phyloP scores from a whole-genome alignment of 2,888 invertebrate genomes.

The Alsophila aescularia region DNA sequence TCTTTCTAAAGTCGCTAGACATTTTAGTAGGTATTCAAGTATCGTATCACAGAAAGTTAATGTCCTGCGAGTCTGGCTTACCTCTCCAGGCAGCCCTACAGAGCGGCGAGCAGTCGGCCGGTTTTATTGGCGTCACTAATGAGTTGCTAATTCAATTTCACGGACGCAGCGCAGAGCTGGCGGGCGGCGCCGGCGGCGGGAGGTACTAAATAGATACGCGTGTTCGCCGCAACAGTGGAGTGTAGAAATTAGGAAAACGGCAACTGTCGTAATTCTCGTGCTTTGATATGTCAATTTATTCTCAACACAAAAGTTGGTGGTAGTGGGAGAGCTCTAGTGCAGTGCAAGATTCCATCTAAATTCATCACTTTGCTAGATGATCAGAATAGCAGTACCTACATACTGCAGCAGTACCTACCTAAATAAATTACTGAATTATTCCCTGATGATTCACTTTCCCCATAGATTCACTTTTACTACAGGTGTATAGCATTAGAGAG shows the following conservation, averaged over 20 bases:
- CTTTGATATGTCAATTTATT: background rate
- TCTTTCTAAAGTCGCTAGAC: background rate
- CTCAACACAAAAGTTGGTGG: background rate
- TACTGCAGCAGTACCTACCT: no score
- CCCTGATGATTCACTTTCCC: no score
- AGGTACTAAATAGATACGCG: constrained; percentile 20
- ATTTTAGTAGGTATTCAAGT: background rate
- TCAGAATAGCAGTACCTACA: no score
- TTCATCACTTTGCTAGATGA: no score
- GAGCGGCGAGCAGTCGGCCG: constrained; percentile 56
- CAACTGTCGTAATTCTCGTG: background rate
- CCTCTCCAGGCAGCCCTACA: constrained; percentile 34
- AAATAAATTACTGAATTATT: no score
- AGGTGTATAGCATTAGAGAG: no score
- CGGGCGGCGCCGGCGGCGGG: constrained; percentile 40
- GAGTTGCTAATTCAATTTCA: constrained; percentile 85
- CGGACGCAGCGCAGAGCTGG: constrained; percentile 65
- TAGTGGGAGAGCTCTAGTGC: background rate
- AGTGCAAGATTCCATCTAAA: no score
- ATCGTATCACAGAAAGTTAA: no score
- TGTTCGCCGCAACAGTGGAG: constrained; percentile 7
- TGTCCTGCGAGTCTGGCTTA: background rate
- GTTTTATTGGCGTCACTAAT: constrained; percentile 84
- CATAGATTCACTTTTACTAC: no score
- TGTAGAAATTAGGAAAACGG: constrained; percentile 10